Base-by-base conservation (phyloP, 2,797 vertebrate genomes). In the Malurus leucopterus region DNA sequence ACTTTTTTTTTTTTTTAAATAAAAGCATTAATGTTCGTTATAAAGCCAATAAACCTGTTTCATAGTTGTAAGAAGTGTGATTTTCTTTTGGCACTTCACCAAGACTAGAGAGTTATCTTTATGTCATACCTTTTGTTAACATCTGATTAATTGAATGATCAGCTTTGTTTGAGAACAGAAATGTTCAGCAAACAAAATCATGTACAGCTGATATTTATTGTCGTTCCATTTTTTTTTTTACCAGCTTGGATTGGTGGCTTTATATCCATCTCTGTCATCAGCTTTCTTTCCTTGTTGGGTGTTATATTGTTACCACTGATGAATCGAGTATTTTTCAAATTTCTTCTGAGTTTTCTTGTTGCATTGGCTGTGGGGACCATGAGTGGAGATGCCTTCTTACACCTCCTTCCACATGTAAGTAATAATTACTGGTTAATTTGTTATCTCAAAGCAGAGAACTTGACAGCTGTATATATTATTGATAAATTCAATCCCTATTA, bases 391-490 rank as follows among this genome's bases (percentile, higher is more conserved):
- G 99, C 99, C 83, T 98, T 99, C 92, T 97, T 99, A 32, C 99
- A 99, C 90, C 99, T 99, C 68, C 98, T 99, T 93, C 99, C 99
- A 20, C 99, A 99, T 71, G 99, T 99, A 96, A 98, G 99, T 98
- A 90, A 58, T 80, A 70, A 75, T 41, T 92, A 72, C 36, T 43
- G 3, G 64, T 70, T 57, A 27, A 8, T 93, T 85, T 23, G 3
- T 67, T 54, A 43, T 80, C 69, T 94, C 63, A 46, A 75, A 71
- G n/a, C 24, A 22, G 34, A 78, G 26, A 21, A 20, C 51, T 46
- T 88, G 49, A 69, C 44, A 81, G 9, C 47, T 36, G 4, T 16
- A 43, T 70, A 4, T 70, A 55, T 40, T 81, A 71, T 10, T 36
- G 40, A 20, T 53, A 50, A 34, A 43, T 78, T 63, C 26, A 54